Conservation (phyloP, 2,888 invertebrate species). For the Tenthredo distinguenda region DNA sequence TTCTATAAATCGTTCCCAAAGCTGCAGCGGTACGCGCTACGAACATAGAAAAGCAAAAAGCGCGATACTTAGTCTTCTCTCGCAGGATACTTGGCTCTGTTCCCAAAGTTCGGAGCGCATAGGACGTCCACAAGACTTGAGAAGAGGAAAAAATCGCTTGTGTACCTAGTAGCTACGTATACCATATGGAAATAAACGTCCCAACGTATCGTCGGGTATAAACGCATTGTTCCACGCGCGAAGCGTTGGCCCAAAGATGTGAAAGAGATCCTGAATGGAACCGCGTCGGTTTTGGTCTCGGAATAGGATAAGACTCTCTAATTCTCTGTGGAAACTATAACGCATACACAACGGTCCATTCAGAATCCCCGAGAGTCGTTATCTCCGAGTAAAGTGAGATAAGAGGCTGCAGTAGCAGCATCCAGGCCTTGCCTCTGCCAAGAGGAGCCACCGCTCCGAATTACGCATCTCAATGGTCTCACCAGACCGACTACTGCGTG, state of each 20-base stretch:
- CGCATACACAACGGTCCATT: slow-evolving; percentile 56
- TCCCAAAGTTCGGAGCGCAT: not conserved
- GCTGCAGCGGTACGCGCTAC: slow-evolving; percentile 38
- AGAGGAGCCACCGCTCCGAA: slow-evolving; percentile 50
- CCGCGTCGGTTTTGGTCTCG: not conserved
- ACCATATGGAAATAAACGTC: not conserved
- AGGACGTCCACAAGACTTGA: not conserved
- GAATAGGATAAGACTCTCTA: too few relatives aligned
- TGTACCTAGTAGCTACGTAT: not conserved
- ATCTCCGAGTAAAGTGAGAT: slow-evolving; percentile 55
- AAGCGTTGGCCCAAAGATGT: not conserved
- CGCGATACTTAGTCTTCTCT: not conserved
- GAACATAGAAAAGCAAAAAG: slow-evolving; percentile 41
- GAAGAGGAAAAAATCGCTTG: not conserved
- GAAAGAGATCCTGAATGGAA: slow-evolving; percentile 46
- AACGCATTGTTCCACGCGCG: not conserved
- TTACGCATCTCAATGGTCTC: slow-evolving; percentile 36
- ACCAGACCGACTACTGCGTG: not conserved
- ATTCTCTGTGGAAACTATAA: not conserved
- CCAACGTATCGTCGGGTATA: not conserved
- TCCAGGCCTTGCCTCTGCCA: not conserved
- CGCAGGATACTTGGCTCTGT: not conserved
- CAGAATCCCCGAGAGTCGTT: slow-evolving; percentile 54
- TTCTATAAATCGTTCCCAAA: slow-evolving; percentile 69
- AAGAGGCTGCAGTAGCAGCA: not conserved